phyloP scores from a whole-genome alignment of 2,113 vertebrate species.

The Nothoprocta perdicaria region DNA sequence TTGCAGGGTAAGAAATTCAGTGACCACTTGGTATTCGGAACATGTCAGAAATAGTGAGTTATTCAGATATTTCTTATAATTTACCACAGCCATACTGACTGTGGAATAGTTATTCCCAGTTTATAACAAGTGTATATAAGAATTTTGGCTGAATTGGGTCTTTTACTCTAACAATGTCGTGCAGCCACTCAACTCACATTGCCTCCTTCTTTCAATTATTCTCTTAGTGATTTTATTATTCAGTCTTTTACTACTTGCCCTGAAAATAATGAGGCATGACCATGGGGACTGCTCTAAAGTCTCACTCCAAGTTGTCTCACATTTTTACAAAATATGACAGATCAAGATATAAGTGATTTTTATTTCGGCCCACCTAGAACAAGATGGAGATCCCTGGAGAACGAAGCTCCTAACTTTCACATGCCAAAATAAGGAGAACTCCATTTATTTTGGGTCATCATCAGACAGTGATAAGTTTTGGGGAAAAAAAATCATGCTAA shows the following conservation, averaged over 20 bases:
- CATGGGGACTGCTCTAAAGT: neutral
- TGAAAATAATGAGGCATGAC: neutral
- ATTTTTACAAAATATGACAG: neutral
- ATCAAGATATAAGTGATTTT: neutral
- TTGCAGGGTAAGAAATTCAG: slow-evolving; percentile 39
- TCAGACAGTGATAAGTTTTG: rapidly evolving
- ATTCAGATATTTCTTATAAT: slow-evolving; percentile 49
- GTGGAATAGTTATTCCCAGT: neutral
- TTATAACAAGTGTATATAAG: slow-evolving; percentile 42
- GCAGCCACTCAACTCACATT: neutral
- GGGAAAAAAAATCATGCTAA: neutral
- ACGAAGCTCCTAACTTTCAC: neutral
- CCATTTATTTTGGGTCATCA: neutral
- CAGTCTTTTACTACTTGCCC: neutral
- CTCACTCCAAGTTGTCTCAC: neutral
- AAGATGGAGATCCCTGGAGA: neutral
- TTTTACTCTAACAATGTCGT: neutral
- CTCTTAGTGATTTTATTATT: neutral
- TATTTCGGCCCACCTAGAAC: neutral
- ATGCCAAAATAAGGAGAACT: neutral
- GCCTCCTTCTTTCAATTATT: neutral
- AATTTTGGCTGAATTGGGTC: slow-evolving; percentile 1
- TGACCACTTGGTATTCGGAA: slow-evolving; percentile 54
- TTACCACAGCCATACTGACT: neutral
- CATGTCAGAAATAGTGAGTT: slow-evolving; percentile 37